Base-by-base conservation (phyloP, 2,888 invertebrate genomes). In the Melangyna quadrimaculata region DNA sequence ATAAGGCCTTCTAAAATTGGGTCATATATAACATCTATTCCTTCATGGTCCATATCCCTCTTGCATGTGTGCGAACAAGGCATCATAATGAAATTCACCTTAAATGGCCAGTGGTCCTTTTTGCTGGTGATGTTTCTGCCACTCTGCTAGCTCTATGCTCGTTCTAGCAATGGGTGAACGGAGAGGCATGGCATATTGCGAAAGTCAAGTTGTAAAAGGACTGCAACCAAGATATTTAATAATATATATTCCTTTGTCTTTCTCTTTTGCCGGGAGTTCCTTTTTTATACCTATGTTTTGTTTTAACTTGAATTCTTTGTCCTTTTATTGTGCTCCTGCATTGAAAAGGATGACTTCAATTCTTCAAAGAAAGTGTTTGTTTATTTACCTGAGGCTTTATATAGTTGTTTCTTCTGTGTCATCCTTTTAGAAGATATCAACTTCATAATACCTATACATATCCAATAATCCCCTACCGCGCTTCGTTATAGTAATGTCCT, bases 221-320 rank as follows among this genome's bases (percentile, higher is more conserved):
- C n/a, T n/a, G n/a, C 73, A 73, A 57, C 73, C 8, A 51, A 70
- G 74, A 65, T 70, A 59, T 70, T 70, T 78, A 73, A 78, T 83
- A 83, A 74, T 48, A 35, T 40, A 74, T 48, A 35, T 40, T 82
- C 40, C 45, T 73, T 82, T 78, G 78, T 82, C 55, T 73, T 43
- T 37, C 35, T 35, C 10, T 61, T 61, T 12, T 14, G 53, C 3
- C 59, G 7, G 57, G 14, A 67, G 67, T 22, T 69, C 6, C 43
- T 51, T 73, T 61, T 70, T 48, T 63, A 48, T n/a, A 17, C 27
- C 43, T 17, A 10, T 32, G n/a, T n/a, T n/a, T n/a, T n/a, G n/a
- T 37, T 57, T 22, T 27, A 53, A 14, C 37, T 45, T 12, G 10
- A n/a, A 17, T 57, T 14, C 17, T 12, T 45, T 69, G 17, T 17